Percentiles rank a stretch among this genome's conserved stretches.
These are phyloP conservation scores for Acipenser ruthenus DNA, from an alignment of 2,797 vertebrate species.

Conservation along the genomic window DNA sequence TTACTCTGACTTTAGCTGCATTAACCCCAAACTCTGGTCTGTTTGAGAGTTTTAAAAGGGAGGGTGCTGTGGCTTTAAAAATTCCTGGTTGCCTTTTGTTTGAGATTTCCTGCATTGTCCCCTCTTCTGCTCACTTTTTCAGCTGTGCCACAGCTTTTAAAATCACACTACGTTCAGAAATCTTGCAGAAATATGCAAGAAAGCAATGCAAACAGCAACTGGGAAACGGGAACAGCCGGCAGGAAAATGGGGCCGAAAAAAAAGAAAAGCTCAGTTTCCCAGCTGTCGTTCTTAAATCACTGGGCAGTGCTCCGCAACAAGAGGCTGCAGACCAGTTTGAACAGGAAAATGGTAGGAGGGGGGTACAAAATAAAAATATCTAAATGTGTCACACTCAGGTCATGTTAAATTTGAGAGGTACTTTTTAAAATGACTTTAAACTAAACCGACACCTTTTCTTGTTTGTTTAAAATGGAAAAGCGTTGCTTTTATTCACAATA, in stretches of 20 bases:
- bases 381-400: not conserved
- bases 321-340: constrained; percentile 54
- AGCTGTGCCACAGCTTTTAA: constrained; percentile 45
- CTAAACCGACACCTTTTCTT: no score
- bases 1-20: constrained; percentile 33
- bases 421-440: no score
- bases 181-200: constrained; percentile 46
- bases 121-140: constrained; percentile 30
- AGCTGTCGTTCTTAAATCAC: constrained; percentile 69
- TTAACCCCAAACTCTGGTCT: constrained; percentile 27
- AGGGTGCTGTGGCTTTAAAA: not conserved
- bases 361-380: not conserved
- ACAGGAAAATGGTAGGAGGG: constrained; percentile 42
- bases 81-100: constrained; percentile 37
- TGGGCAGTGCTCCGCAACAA: constrained; percentile 52
- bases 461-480: no score
- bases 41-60: no score
- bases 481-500: no score
- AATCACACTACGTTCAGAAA: constrained; percentile 44
- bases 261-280: constrained; percentile 64
- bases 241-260: constrained; percentile 58
- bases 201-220: constrained; percentile 53
- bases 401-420: not conserved
- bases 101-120: constrained; percentile 42
- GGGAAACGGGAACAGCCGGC: constrained; percentile 52